Evolutionary conservation across 2,113 vertebrate genomes (phyloP).

Genomic region (Pelecanus crispus): DNA sequence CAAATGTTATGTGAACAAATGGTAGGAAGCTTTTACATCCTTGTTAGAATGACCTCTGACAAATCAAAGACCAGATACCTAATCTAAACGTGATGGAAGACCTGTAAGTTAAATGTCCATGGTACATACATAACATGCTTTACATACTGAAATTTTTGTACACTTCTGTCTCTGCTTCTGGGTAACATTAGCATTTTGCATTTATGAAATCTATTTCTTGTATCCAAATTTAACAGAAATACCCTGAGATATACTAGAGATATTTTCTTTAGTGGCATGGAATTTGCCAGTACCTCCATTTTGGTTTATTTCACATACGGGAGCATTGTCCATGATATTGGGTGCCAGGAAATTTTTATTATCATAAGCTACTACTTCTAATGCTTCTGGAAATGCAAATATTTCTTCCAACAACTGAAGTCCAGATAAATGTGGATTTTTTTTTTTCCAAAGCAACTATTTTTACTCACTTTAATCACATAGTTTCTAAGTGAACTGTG

Average conservation of each 20-base stretch:
- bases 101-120: background rate
- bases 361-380: background rate
- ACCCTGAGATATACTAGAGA: background rate
- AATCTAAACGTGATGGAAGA: background rate
- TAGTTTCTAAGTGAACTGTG: background rate
- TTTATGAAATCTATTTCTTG: background rate
- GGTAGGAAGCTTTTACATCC: background rate
- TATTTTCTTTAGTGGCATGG: background rate
- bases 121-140: background rate
- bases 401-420: background rate
- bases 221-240: background rate
- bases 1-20: background rate
- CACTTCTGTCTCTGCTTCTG: background rate
- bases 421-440: background rate
- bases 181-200: background rate
- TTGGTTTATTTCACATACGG: background rate
- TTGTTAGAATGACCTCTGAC: background rate
- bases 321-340: background rate
- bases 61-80: background rate
- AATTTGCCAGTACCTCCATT: background rate
- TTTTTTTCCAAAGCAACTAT: background rate
- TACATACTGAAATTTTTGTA: background rate
- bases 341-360: background rate
- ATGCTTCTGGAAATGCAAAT: background rate
- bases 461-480: background rate